Evolutionary conservation across 2,113 vertebrate species (phyloP).

Genomic region (Limanda limanda): DNA sequence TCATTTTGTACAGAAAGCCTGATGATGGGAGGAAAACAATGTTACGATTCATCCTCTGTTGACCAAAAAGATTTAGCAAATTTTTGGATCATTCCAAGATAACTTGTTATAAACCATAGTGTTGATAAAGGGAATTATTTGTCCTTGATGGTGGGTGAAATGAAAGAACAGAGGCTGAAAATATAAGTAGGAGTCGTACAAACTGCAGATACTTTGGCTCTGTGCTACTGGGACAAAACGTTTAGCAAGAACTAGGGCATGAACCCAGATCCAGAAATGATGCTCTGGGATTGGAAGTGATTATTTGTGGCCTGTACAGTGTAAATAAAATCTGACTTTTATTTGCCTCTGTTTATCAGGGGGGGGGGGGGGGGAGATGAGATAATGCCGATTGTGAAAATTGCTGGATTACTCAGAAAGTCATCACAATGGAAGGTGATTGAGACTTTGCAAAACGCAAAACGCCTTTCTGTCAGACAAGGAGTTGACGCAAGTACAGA

Average conservation of each 20-base stretch:
- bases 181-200: background rate
- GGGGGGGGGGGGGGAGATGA: constrained; percentile 63
- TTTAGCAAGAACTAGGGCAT: constrained; percentile 41
- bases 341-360: constrained; percentile 66
- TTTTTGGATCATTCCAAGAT: no score
- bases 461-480: constrained; percentile 50
- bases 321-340: constrained; percentile 70
- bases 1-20: no score
- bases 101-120: background rate
- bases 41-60: no score
- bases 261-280: constrained; percentile 37
- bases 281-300: constrained; percentile 27
- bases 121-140: background rate
- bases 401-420: constrained; percentile 78
- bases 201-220: background rate
- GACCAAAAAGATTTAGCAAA: no score
- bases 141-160: background rate
- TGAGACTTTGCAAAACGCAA: constrained; percentile 68
- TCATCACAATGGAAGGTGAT: constrained; percentile 68
- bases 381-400: constrained; percentile 80
- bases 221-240: constrained; percentile 3
- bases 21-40: no score
- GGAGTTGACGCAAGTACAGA: constrained; percentile 60
- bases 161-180: background rate
- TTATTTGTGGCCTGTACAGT: constrained; percentile 70